phyloP scores from a whole-genome alignment of 23 tunicate species.

The Trididemnum clinides region DNA sequence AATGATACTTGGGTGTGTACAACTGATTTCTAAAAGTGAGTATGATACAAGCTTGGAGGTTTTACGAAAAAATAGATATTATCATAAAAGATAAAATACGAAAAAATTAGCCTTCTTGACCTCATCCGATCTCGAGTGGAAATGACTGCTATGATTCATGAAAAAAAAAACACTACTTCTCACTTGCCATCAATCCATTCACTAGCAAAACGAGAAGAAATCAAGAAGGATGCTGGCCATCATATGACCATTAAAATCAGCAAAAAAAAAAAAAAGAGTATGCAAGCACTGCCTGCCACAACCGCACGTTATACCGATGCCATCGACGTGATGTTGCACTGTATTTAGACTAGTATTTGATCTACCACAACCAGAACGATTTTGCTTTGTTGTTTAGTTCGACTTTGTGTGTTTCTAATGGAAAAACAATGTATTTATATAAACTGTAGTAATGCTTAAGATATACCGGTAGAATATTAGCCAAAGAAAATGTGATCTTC shows the following conservation, averaged over 20 bases:
- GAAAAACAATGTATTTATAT: not conserved
- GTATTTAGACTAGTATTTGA: not conserved
- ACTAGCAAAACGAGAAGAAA: not conserved
- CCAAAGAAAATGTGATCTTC: no score
- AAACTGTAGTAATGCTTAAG: not conserved
- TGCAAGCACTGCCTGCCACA: constrained; percentile 7
- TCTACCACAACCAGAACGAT: not conserved
- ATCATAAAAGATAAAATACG: not conserved
- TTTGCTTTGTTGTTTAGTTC: not conserved
- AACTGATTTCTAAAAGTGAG: not conserved
- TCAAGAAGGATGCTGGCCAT: not conserved
- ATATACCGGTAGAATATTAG: not conserved
- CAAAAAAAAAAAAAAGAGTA: not conserved
- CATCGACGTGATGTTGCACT: no score
- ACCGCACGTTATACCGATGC: not conserved
- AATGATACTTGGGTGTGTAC: constrained; percentile 8
- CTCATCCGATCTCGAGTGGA: not conserved
- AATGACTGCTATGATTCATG: not conserved
- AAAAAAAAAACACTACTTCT: not conserved
- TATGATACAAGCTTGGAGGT: constrained; percentile 6
- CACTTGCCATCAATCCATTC: not conserved
- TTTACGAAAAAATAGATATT: not conserved
- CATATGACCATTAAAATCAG: not conserved
- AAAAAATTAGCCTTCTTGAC: not conserved
- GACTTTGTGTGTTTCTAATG: not conserved